Percentiles rank a stretch among this genome's conserved stretches.
phyloP scores from a whole-genome alignment of 2,797 vertebrate species.

The Erithacus rubecula region DNA sequence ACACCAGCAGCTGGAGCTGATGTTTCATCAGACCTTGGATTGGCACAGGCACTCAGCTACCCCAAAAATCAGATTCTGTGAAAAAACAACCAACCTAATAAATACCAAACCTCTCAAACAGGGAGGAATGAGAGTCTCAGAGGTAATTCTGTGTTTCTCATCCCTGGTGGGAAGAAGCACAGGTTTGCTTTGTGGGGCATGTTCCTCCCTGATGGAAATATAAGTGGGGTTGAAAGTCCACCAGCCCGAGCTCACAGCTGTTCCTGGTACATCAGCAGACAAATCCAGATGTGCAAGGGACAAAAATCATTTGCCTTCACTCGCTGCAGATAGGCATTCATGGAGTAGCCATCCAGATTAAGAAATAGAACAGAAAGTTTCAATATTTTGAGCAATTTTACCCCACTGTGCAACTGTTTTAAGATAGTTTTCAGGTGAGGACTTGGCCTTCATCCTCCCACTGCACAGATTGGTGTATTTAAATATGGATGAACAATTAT shows the following conservation, averaged over 20 bases:
- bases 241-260: not conserved
- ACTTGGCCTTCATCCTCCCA: not conserved
- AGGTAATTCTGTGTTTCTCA: not conserved
- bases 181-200: not conserved
- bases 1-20: not conserved
- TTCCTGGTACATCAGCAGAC: not conserved
- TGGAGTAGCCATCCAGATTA: not conserved
- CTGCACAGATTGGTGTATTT: not conserved
- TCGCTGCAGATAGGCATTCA: not conserved
- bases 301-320: not conserved
- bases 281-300: not conserved
- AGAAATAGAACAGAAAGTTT: not conserved
- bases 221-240: not conserved
- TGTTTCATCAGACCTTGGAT: not conserved
- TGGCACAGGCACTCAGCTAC: not conserved
- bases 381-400: not conserved
- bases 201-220: not conserved
- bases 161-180: not conserved
- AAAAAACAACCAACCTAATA: not conserved
- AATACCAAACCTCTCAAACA: not conserved
- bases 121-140: not conserved
- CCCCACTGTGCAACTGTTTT: fast-evolving
- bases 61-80: not conserved
- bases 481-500: not conserved
- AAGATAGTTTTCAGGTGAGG: not conserved